These are phyloP conservation scores for Callionymus lyra DNA, from an alignment of 2,113 vertebrate species.

Conservation along the genomic window DNA sequence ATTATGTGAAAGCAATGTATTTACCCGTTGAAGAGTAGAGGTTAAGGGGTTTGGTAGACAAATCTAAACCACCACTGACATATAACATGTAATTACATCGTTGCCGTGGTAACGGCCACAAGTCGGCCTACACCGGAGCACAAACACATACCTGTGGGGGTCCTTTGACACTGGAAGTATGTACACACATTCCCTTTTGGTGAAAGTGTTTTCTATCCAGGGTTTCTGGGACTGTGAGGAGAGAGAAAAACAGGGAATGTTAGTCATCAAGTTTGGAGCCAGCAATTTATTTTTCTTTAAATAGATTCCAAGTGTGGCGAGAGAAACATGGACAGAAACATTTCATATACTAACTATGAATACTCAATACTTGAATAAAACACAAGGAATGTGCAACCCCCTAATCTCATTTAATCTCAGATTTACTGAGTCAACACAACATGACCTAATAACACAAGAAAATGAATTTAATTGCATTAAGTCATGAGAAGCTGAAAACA, in stretches of 20 bases:
- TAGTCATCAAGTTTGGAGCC: background rate
- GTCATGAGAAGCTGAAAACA: no score
- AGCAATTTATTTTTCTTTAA: constrained; percentile 7
- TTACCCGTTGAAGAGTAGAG: constrained; percentile 35
- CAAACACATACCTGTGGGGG: constrained; percentile 87
- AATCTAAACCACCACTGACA: constrained; percentile 16
- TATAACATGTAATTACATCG: constrained; percentile 38
- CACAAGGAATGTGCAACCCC: constrained; percentile 3
- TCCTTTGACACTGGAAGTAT: constrained; percentile 98
- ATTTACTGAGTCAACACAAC: constrained; percentile 7
- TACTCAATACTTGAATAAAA: no score
- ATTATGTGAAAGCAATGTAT: constrained; percentile 16
- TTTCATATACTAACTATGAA: no score
- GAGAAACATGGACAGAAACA: no score
- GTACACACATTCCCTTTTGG: constrained; percentile 97
- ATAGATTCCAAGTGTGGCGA: constrained; percentile 15
- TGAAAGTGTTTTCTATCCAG: constrained; percentile 99
- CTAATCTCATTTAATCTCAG: constrained; percentile 23
- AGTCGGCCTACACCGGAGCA: constrained; percentile 12
- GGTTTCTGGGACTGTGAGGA: constrained; percentile 93
- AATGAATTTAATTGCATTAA: no score
- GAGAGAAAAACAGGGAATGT: constrained; percentile 7
- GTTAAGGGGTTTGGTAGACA: constrained; percentile 36
- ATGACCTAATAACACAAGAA: no score
- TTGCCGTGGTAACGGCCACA: constrained; percentile 36